phyloP scores from a whole-genome alignment of 2,113 vertebrate species.

The Ammodytes dubius region DNA sequence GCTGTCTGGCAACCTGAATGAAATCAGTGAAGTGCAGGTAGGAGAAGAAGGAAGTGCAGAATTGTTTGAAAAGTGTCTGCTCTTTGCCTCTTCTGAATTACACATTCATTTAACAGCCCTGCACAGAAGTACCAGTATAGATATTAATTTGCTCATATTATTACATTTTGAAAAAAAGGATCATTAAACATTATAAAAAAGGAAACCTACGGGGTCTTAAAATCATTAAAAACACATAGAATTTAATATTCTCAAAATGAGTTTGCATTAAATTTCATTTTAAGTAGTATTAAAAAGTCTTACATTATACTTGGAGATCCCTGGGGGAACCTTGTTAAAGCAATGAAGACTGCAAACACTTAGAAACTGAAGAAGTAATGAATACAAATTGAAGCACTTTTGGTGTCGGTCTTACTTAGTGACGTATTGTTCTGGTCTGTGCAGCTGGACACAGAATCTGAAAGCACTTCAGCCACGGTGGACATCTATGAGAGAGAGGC shows the following conservation, averaged over 20 bases:
- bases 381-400: background rate
- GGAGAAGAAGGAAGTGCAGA: background rate
- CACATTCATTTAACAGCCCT: background rate
- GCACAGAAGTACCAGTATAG: background rate
- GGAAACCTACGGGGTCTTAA: too few species aligned
- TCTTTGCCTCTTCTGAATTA: background rate
- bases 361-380: background rate
- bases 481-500: conserved; percentile 90
- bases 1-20: conserved; percentile 87
- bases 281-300: too few species aligned
- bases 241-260: background rate
- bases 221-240: too few species aligned
- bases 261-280: too few species aligned
- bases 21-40: conserved; percentile 93
- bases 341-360: background rate
- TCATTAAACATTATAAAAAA: too few species aligned
- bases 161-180: background rate
- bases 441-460: conserved; percentile 87
- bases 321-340: background rate
- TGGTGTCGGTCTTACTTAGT: background rate
- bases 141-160: background rate
- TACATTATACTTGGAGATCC: background rate
- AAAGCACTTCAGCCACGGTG: conserved; percentile 74
- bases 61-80: background rate
- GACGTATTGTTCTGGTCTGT: conserved; percentile 26